Base-by-base conservation (phyloP, 2,797 vertebrate genomes). In the Chaetodon trifasciatus region DNA sequence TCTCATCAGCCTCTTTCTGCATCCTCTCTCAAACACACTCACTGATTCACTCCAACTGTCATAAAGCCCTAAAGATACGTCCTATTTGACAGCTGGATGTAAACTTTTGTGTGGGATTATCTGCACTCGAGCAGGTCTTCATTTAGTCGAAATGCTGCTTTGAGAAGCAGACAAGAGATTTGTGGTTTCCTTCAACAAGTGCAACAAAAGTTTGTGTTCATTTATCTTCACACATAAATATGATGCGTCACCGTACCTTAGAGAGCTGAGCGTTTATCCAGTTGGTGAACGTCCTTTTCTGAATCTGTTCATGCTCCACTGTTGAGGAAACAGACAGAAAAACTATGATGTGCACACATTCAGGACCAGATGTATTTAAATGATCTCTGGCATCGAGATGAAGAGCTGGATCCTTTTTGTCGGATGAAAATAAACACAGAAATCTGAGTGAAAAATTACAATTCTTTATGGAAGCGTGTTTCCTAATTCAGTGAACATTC, bases 271-370 rank as follows among this genome's bases (percentile, higher is more conserved):
- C 97, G 90, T 98, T 98, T 86, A 98, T 95, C 98, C 98, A 98
- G 86, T 97, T 98, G 74, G 97, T 98, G 70, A 98, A 98, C 0
- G 98, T 97, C 89, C 96, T 97, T 89, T 97, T 98, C 93, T 99
- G 97, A 40, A 96, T 97, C 82, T 94, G 95, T 66, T 98, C 97
- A 58, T 97, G 96, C 78, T 98, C 95, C 78, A 96, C 98, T 99
- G 82, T 42, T 13, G 37, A 39, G 39, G 58, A 82, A 76, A 84
- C 47, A 84, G 19, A 69, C 56, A 60, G 4, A 73, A 70, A 28
- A 1, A 46, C 1, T 28, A 0, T 2, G 0, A 60, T 71, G 4
- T 6, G 13, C 28, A 46, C 1, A 44, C 23, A 42, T 35, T 49
- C 21, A 68, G n/a, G n/a, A 32, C 37, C 52, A 64, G n/a, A 3